These are phyloP conservation scores for Xenops minutus DNA, from an alignment of 2,797 vertebrate species.

Conservation along the genomic window DNA sequence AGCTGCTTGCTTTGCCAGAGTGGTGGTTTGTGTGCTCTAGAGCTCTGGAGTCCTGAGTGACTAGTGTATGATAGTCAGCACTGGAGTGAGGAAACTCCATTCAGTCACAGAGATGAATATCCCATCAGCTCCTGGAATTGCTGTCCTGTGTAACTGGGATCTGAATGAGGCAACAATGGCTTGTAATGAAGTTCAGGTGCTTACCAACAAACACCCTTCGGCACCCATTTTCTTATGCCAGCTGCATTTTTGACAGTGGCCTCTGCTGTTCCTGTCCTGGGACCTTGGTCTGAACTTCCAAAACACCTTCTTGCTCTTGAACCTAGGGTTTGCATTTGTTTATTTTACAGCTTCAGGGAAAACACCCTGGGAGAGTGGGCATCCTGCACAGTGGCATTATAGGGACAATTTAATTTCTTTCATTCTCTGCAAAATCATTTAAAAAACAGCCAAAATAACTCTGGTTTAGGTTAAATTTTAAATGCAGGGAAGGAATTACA, in stretches of 20 bases:
- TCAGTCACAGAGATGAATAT: neutral
- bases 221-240: neutral
- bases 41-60: neutral
- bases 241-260: neutral
- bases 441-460: neutral
- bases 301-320: neutral
- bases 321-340: neutral
- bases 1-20: neutral
- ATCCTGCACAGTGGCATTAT: neutral
- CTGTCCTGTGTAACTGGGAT: neutral
- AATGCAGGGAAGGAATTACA: neutral
- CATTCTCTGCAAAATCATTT: neutral
- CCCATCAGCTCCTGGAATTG: neutral
- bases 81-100: neutral
- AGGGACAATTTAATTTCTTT: neutral
- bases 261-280: neutral
- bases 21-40: neutral
- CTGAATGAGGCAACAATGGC: rapidly evolving
- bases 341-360: neutral
- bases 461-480: neutral
- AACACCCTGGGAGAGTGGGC: neutral
- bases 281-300: neutral
- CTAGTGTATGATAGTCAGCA: neutral
- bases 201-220: neutral
- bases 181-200: neutral